Percentiles rank a stretch among this genome's conserved stretches.
Evolutionary conservation across 2,888 invertebrate genomes (phyloP).

Genomic region (Aleiodes testaceus): DNA sequence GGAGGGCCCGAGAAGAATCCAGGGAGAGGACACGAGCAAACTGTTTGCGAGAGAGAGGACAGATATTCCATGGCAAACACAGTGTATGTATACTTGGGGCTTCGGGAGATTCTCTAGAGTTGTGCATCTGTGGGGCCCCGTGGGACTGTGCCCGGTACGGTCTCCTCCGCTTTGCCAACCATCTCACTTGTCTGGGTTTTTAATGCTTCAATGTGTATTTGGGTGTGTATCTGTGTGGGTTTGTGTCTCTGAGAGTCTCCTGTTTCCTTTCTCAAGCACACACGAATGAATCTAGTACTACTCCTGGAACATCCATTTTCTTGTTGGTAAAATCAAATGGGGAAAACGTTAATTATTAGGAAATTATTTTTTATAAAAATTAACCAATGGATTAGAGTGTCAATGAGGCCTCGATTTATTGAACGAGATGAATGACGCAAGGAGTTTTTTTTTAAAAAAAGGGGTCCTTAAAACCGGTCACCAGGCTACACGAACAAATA

Average conservation of each 20-base stretch:
- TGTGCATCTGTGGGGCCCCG: slow-evolving; percentile 54
- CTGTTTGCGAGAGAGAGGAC: not conserved
- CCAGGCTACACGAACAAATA: slow-evolving; percentile 57
- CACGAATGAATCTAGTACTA: slow-evolving; percentile 17
- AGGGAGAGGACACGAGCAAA: not conserved
- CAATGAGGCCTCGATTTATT: slow-evolving; percentile 16
- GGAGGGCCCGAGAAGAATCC: slow-evolving; percentile 13
- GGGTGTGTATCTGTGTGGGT: not conserved
- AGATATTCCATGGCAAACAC: slow-evolving; percentile 8
- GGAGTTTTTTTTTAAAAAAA: too few relatives aligned
- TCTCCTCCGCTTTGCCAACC: slow-evolving; percentile 26
- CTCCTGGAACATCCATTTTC: too few relatives aligned
- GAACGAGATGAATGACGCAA: slow-evolving; percentile 13
- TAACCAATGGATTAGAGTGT: slow-evolving; percentile 23
- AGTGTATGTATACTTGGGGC: not conserved
- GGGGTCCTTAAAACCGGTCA: slow-evolving; percentile 25
- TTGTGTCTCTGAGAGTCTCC: slow-evolving; percentile 11
- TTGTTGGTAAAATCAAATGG: too few relatives aligned
- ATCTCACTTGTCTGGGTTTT: slow-evolving; percentile 18
- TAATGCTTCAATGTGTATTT: not conserved
- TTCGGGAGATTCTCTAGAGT: not conserved
- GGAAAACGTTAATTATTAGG: too few relatives aligned
- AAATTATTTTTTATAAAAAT: not conserved
- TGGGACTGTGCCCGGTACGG: slow-evolving; percentile 56
- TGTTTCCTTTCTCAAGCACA: slow-evolving; percentile 3